Evolutionary conservation across 2,888 invertebrate genomes (phyloP).

Genomic region (Stenotaenia linearis): DNA sequence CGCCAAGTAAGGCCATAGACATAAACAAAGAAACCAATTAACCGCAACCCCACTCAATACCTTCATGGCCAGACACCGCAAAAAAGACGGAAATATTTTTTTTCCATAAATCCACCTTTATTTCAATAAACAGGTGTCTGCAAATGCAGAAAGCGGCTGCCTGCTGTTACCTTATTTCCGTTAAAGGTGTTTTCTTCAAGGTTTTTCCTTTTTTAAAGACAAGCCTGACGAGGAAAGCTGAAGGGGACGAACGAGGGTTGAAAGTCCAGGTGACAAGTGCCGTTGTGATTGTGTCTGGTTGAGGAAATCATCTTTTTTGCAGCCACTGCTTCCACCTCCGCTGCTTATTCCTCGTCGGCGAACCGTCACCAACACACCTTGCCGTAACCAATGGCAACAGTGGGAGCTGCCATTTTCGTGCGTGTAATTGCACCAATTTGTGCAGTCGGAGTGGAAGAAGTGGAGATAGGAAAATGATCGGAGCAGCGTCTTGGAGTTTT

Average conservation of each 20-base stretch:
- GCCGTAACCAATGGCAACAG: not conserved
- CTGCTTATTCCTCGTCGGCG: not conserved
- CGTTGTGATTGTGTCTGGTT: not conserved
- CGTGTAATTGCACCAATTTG: not conserved
- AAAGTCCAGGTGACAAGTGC: not conserved
- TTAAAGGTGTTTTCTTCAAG: not conserved
- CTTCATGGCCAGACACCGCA: no score
- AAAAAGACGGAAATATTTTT: not conserved
- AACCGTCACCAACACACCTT: not conserved
- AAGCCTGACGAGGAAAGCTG: not conserved
- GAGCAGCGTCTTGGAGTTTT: not conserved
- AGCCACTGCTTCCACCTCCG: not conserved
- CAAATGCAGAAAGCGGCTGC: not conserved
- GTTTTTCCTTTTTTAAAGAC: not conserved
- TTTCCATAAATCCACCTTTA: not conserved
- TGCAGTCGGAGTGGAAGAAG: not conserved
- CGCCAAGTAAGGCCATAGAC: no score
- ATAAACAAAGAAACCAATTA: no score
- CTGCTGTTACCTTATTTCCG: not conserved
- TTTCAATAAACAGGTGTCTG: not conserved
- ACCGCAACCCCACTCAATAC: no score
- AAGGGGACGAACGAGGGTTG: not conserved
- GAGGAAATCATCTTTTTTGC: not conserved
- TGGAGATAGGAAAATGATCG: not conserved
- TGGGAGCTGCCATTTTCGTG: not conserved